Base-by-base conservation (phyloP, 1,140 invertebrate genomes). In the Stegodyphus dumicola region DNA sequence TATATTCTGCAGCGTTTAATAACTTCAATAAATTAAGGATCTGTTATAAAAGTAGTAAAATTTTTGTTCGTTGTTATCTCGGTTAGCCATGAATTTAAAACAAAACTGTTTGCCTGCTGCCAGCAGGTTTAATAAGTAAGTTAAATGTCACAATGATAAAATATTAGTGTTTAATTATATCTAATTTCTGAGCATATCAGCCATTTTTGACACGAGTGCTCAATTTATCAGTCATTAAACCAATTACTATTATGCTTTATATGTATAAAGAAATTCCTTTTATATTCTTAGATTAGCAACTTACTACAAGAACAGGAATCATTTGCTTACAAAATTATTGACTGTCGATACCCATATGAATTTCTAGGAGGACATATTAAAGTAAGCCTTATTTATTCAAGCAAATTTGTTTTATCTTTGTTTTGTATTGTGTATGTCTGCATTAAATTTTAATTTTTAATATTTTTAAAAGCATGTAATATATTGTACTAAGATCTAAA, bases 291-390 rank as follows among this genome's bases (percentile, higher is more conserved):
- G 90, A 91, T 1, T 95, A 95, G 0, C 91, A 94, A 0, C 97
- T 92, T 88, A 86, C 88, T 6, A 90, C 94, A 10, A 49, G 48
- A 48, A 3, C 2, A 51, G 60, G 89, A 88, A 51, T 92, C 96
- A 7, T 90, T 89, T 6, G 93, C 93, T 2, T 96, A 92, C 88
- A 92, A 93, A 88, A 91, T 93, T 51, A 90, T 93, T 79, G 92
- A 93, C 87, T 93, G 92, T 87, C 94, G 98, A 2, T 99, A 98
- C 91, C 98, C 98, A 0, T 99, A 99, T 90, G 98, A 99, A 90
- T 99, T 91, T 90, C 94, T 96, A n/a, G 98, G 96, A 18, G 98
- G 98, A 0, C 98, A 99, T 89, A 98, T 99, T 65, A 89, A 90
- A 88, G 95, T 85, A 64, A 33, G 33, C 33, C 1, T 33, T 33